Conservation (phyloP, 2,797 vertebrate species). For the Microctenopoma lineatum region DNA sequence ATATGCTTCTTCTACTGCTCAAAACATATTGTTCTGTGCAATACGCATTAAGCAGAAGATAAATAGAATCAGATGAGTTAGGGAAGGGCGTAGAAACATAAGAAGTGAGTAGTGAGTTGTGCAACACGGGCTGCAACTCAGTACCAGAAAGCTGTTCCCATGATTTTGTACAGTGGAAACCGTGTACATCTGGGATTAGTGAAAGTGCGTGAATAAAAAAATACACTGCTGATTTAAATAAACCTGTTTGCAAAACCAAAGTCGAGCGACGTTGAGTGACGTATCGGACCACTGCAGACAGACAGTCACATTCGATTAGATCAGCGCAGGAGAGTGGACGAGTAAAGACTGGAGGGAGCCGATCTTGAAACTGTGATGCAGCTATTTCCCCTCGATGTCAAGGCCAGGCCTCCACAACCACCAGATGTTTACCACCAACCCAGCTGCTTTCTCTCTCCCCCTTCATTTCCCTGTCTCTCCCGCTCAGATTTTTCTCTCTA, state of each 20-base stretch:
- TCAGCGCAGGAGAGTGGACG: conserved; percentile 28
- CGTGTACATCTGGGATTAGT: conserved; percentile 3
- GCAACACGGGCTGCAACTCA: conserved; percentile 52
- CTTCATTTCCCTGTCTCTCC: conserved; percentile 41
- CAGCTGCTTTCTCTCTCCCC: conserved; percentile 73
- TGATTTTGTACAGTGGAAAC: conserved; percentile 27
- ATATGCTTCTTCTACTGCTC: too few relatives aligned
- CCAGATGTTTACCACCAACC: conserved; percentile 78
- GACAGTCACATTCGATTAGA: conserved; percentile 40
- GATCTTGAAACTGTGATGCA: conserved; percentile 48
- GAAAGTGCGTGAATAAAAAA: background rate
- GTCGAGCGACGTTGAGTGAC: conserved; percentile 17
- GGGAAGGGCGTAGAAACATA: conserved; percentile 48
- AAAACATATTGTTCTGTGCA: background rate
- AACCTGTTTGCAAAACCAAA: conserved; percentile 12
- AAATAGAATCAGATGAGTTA: conserved; percentile 63
- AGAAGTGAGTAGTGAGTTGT: conserved; percentile 43
- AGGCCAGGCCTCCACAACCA: conserved; percentile 60
- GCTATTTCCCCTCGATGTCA: conserved; percentile 58
- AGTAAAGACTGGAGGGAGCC: conserved; percentile 53
- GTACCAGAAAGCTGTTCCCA: conserved; percentile 40
- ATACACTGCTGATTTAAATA: conserved; percentile 5
- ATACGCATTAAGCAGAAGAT: conserved; percentile 14
- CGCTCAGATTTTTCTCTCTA: conserved; percentile 53
- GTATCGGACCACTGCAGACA: conserved; percentile 29